These are phyloP conservation scores for Chionomys nivalis DNA, from an alignment of 2,113 vertebrate genomes.

Conservation along the genomic window DNA sequence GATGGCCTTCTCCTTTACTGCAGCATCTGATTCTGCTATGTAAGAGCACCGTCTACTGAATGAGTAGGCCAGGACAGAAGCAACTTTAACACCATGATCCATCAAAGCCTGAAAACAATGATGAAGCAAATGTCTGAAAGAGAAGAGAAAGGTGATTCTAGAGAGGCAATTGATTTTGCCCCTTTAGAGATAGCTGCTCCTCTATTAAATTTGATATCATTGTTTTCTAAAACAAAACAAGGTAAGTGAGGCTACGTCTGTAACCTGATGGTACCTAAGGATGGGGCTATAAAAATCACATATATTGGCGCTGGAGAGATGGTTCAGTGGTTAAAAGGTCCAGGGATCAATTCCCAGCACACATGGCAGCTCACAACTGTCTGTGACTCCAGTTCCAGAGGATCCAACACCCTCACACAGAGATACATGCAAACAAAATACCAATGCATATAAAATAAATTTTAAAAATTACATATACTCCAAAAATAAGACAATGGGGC, in stretches of 20 bases:
- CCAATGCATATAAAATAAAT: too few species aligned
- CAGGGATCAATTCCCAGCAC: too few species aligned
- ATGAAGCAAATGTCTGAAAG: slow-evolving; percentile 95
- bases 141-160: slow-evolving; percentile 60
- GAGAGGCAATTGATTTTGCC: background rate
- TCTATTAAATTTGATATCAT: background rate
- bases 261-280: background rate
- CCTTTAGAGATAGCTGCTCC: slow-evolving; percentile 33
- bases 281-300: slow-evolving; percentile 16
- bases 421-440: too few species aligned
- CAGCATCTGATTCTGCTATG: slow-evolving; percentile 96
- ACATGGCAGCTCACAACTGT: too few species aligned
- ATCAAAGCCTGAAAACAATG: slow-evolving; percentile 99
- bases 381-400: too few species aligned
- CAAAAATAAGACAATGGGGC: background rate
- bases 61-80: slow-evolving; percentile 97
- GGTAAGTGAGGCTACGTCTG: background rate
- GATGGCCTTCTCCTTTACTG: slow-evolving; percentile 98
- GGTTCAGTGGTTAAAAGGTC: too few species aligned
- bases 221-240: slow-evolving; percentile 28
- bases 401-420: too few species aligned
- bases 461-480: background rate
- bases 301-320: too few species aligned
- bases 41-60: slow-evolving; percentile 98
- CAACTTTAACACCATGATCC: slow-evolving; percentile 99